Base-by-base conservation (phyloP, 2,797 vertebrate species). In the Gambusia yucatana region DNA sequence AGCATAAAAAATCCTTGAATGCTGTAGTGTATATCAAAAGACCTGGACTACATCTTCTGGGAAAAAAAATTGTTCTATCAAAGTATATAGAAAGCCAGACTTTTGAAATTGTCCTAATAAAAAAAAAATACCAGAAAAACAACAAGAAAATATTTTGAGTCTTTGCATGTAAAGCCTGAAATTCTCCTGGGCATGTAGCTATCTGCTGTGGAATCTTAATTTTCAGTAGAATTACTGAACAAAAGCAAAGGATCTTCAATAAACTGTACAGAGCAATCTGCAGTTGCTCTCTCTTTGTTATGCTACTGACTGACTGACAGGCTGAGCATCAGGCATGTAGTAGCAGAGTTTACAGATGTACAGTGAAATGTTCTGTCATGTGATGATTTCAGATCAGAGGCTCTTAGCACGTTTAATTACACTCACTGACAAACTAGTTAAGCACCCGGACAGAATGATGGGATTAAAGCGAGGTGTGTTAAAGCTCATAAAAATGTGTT, bases 171-270 rank as follows among this genome's bases (percentile, higher is more conserved):
- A 13, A 17, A 6, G 59, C 14, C 59, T 16, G 14, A 61, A 33
- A 14, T 33, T 61, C 7, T 61, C 16, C 25, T 30, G 73, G 39
- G 16, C 41, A 46, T 75, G n/a, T 33, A 16, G 50, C 36, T 44
- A 61, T 75, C 55, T 59, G 52, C 41, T 44, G 39, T 44, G 73
- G 39, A 75, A 44, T 61, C 73, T 30, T 43, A 41, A 57, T 16
- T 14, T 25, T 59, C 28, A 43, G 10, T 20, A 39, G 39, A 57
- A 20, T 75, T 59, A 10, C 17, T 20, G 39, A 61, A 46, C 57
- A 61, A 75, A 59, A 44, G 39, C 1, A 2, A 43, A 0, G 20
- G 39, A 57, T 59, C 52, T 14, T 43, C 41, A n/a, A 17, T 44
- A 36, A 39, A 39, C 17, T 36, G 61, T 2, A 39, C 33, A 65